Base-by-base conservation (phyloP, 2,113 vertebrate genomes). In the Acrocephalus arundinaceus region DNA sequence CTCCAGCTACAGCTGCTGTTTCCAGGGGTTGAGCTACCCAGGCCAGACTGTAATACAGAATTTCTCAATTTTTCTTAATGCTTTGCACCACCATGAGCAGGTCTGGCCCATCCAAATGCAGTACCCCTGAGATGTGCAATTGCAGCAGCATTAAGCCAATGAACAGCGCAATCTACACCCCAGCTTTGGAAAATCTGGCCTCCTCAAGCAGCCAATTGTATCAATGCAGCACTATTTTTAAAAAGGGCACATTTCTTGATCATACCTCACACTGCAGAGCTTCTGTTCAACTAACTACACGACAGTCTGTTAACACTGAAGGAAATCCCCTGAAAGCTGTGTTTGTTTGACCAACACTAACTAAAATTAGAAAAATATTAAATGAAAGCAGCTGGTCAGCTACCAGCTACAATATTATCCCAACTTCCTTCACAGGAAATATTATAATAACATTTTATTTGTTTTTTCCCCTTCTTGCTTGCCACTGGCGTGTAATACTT, bases 321-420 rank as follows among this genome's bases (percentile, higher is more conserved):
- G 94, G 93, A 94, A 94, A 96, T 94, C 90, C 80, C 73, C 85
- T 96, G 94, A 96, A 97, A 96, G 90, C 85, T 96, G 93, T 92
- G 83, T 92, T 95, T 94, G 85, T 96, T 96, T 96, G 94, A 96
- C 90, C 93, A 95, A 96, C 96, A 95, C 79, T 68, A 92, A 94
- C 93, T 96, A 96, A 96, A 95, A 96, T 95, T 95, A 96, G 93
- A 96, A 96, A 96, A 96, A 96, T 96, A 96, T 90, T 92, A 96
- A 96, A 95, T 96, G 92, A 96, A 96, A 96, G 94, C 92, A 97
- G 93, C 94, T 95, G 93, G 93, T 97, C 94, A 96, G 68, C 94
- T 96, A 93, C 96, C 76, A 96, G 88, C 88, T 85, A 95, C 91
- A 96, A 87, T 94, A 96, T 92, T 96, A 92, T 77, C 79, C 83